Evolutionary conservation across 2,888 invertebrate species (phyloP).

Genomic region (Orchesellides sinensis): DNA sequence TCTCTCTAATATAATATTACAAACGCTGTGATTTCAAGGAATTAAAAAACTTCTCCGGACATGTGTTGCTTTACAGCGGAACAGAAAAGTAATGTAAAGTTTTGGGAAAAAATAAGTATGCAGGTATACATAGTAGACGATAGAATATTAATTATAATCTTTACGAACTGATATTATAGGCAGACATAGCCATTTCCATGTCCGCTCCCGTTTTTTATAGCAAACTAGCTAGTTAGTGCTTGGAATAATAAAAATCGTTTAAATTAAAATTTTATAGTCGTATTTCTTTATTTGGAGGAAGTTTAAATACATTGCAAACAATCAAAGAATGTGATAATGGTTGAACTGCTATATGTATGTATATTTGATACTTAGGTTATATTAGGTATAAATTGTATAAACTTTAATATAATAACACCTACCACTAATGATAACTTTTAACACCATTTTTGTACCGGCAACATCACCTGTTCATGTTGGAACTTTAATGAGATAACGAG

Average conservation of each 20-base stretch:
- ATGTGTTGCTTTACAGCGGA: slow-evolving; percentile 34
- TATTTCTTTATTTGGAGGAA: too few species aligned
- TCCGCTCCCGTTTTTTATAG: background rate
- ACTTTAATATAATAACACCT: background rate
- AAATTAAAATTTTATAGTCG: background rate
- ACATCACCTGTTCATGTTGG: too few species aligned
- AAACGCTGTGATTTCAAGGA: slow-evolving; percentile 36
- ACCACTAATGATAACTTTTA: slow-evolving; percentile 34
- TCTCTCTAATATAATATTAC: background rate
- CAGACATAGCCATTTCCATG: too few species aligned
- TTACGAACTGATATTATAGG: too few species aligned
- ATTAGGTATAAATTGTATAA: too few species aligned
- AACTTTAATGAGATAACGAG: slow-evolving; percentile 54
- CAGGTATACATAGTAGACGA: too few species aligned
- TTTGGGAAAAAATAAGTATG: slow-evolving; percentile 17
- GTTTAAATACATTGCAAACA: slow-evolving; percentile 1
- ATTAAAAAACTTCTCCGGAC: slow-evolving; percentile 40
- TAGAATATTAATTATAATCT: too few species aligned
- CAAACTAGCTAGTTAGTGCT: background rate
- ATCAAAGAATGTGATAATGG: too few species aligned
- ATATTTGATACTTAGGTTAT: too few species aligned
- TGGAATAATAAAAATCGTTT: background rate
- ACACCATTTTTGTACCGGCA: background rate
- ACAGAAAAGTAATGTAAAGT: slow-evolving; percentile 24
- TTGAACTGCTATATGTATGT: background rate